Evolutionary conservation across 2,888 invertebrate species (phyloP), one percentile per base, ranked within the genome.

Genomic region (Aquatica leii): DNA sequence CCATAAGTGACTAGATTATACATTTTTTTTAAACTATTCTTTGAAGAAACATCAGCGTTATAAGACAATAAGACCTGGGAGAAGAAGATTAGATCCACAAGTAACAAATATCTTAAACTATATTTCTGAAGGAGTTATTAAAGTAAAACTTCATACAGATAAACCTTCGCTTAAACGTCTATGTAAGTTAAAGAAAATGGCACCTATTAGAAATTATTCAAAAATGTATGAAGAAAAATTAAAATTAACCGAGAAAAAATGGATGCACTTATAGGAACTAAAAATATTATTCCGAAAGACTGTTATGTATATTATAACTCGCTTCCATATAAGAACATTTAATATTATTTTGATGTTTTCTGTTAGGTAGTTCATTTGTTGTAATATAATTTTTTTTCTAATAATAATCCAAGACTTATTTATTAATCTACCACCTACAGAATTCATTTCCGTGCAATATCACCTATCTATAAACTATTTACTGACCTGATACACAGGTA

Each of bases 161-260:
- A n/a, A n/a, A n/a, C n/a, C n/a, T n/a, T 31, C 31, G 4, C n/a
- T 12, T n/a, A n/a, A n/a, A n/a, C n/a, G n/a, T n/a, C n/a, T 12
- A 11, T 40, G n/a, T 12, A 40, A 12, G 40, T 11, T 40, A n/a
- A 40, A 40, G 40, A 12, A n/a, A 4, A 40, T 40, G 8, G 40
- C 12, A 40, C 40, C n/a, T 40, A 40, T n/a, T 40, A 12, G 3
- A 40, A 40, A 12, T 40, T 8, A 40, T 40, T 12, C 8, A 40
- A 40, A 12, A 12, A 40, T 40, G 40, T 40, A 40, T 12, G 40
- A 12, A 12, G 11, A 40, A 40, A 6, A 40, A 40, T 40, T 40
- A 12, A 40, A 40, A 40, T 40, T 40, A 40, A 40, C 40, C 11
- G n/a, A 40, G 40, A 40, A 40, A 40, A n/a, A 12, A n/a, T n/a